A percentile compares a stretch with the other conserved stretches of the same genome.
These are phyloP conservation scores for Eubasilissa splendida DNA, from an alignment of 2,888 invertebrate genomes.

Conservation along the genomic window DNA sequence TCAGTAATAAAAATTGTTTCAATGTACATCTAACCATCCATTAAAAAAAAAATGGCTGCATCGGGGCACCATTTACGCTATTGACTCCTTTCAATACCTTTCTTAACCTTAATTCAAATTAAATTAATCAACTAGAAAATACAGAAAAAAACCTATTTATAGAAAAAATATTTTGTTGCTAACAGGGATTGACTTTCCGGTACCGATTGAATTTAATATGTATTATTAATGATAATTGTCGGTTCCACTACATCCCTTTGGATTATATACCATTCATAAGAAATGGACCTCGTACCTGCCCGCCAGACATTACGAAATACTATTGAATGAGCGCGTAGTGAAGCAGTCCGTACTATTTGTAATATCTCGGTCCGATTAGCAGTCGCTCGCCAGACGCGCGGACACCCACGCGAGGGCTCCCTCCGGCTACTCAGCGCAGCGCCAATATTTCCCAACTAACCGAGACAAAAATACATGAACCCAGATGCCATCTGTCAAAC, in stretches of 20 bases:
- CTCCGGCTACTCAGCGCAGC: conserved; percentile 2
- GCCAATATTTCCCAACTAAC: neutral
- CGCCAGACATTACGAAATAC: neutral
- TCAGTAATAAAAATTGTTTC: too few relatives aligned
- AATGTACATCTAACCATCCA: too few relatives aligned
- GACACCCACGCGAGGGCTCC: conserved; percentile 26
- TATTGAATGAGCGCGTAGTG: conserved; percentile 21
- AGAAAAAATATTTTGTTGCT: too few relatives aligned
- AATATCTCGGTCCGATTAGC: conserved; percentile 8
- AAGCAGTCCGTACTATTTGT: neutral
- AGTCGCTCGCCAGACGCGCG: conserved; percentile 8
- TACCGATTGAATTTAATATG: too few relatives aligned
- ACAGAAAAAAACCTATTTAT: too few relatives aligned
- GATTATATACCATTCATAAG: conserved; percentile 5
- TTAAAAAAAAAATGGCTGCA: too few relatives aligned
- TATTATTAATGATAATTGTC: too few relatives aligned
- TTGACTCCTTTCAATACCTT: too few relatives aligned
- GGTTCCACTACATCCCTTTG: neutral
- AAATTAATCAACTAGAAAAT: too few relatives aligned
- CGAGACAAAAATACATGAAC: conserved; percentile 33
- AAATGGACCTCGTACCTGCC: neutral
- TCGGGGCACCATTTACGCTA: too few relatives aligned
- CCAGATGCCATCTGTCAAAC: conserved; percentile 29
- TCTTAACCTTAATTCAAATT: too few relatives aligned
- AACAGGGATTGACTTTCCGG: too few relatives aligned